Percentiles rank a stretch among this genome's conserved stretches.
These are phyloP conservation scores for Echinarachnius parma DNA, from an alignment of 53 echinoderm and acorn worm species.

Conservation along the genomic window DNA sequence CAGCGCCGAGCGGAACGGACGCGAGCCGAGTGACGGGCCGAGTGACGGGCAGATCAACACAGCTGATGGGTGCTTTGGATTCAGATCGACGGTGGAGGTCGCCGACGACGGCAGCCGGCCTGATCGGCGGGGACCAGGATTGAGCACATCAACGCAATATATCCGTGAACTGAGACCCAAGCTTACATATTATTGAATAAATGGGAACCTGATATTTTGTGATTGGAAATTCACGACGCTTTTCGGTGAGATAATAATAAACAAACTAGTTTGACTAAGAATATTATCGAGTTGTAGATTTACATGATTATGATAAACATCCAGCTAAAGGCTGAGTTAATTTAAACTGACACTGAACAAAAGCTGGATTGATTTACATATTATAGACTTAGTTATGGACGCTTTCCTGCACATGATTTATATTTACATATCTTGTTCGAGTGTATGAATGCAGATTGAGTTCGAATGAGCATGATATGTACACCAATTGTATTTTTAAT, in stretches of 20 bases:
- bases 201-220: too few species aligned
- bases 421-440: background rate
- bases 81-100: too few species aligned
- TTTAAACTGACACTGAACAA: background rate
- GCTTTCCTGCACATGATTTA: background rate
- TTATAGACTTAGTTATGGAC: background rate
- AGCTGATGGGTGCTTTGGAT: too few species aligned
- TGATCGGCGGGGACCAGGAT: too few species aligned
- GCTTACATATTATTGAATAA: too few species aligned
- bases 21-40: too few species aligned
- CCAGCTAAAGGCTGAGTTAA: constrained; percentile 9
- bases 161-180: too few species aligned
- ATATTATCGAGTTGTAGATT: background rate
- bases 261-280: background rate
- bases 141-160: too few species aligned
- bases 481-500: background rate
- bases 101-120: too few species aligned
- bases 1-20: too few species aligned
- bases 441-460: background rate
- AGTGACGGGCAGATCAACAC: too few species aligned
- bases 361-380: background rate
- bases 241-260: background rate
- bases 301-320: background rate
- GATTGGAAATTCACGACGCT: background rate
- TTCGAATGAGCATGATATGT: background rate